Conservation (phyloP, 1,140 invertebrate genomes). For the Drosophila arawakana region DNA sequence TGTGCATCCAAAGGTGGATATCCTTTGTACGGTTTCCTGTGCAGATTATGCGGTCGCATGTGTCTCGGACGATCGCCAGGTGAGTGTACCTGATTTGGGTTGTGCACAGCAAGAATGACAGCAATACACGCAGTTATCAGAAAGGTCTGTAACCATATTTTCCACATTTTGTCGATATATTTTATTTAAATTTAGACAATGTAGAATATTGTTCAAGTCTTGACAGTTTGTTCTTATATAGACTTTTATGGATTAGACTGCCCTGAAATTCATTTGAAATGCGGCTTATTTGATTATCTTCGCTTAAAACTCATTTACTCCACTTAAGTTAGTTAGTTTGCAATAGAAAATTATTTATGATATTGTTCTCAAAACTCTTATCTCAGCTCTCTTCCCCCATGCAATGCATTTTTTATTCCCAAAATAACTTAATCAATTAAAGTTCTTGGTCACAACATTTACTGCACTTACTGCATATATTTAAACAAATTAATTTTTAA, state of each 20-base stretch:
- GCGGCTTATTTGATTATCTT: not conserved
- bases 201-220: too few species aligned
- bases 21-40: constrained; percentile 24
- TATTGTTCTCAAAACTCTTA: too few species aligned
- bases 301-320: too few species aligned
- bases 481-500: not conserved
- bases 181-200: too few species aligned
- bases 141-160: not conserved
- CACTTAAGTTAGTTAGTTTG: too few species aligned
- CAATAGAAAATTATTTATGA: too few species aligned
- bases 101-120: not conserved
- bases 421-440: too few species aligned
- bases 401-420: too few species aligned
- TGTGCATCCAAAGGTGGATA: not conserved
- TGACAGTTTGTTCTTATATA: not conserved
- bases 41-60: constrained; percentile 42
- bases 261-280: not conserved
- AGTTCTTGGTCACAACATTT: too few species aligned
- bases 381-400: too few species aligned
- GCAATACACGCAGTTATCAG: not conserved
- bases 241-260: too few species aligned
- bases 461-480: too few species aligned
- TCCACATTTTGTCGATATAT: not conserved
- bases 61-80: constrained; percentile 26
- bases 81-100: not conserved